Evolutionary conservation across 2,888 invertebrate species (phyloP).

Genomic region (Nematopogon swammerdamellus): DNA sequence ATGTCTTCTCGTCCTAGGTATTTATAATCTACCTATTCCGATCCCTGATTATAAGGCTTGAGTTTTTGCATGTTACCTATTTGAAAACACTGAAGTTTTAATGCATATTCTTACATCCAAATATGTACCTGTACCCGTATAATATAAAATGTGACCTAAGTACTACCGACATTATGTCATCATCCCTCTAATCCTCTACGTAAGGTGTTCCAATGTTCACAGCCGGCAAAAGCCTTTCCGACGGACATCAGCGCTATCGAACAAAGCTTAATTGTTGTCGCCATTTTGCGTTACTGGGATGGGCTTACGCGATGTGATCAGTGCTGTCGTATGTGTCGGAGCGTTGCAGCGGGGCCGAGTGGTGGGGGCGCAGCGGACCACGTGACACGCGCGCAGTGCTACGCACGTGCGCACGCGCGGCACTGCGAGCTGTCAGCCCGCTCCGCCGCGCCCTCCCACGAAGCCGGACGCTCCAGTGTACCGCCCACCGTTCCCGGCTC

Average conservation of each 20-base stretch:
- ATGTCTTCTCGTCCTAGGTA: too few relatives aligned
- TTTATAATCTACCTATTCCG: too few relatives aligned
- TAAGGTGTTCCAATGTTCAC: constrained; percentile 37
- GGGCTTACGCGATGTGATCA: constrained; percentile 72
- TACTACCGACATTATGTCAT: neutral
- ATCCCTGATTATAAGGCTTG: too few relatives aligned
- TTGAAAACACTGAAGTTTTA: too few relatives aligned
- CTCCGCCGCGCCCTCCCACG: constrained; percentile 11
- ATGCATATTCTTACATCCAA: too few relatives aligned
- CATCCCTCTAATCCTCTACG: neutral
- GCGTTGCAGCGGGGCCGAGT: constrained; percentile 31
- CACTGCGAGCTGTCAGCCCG: constrained; percentile 34
- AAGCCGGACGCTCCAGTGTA: constrained; percentile 6
- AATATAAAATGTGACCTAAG: too few relatives aligned
- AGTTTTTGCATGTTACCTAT: too few relatives aligned
- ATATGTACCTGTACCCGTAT: too few relatives aligned
- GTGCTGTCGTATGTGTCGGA: constrained; percentile 43
- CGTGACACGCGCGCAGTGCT: constrained; percentile 19
- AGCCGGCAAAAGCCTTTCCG: constrained; percentile 44
- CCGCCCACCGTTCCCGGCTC: constrained; percentile 14
- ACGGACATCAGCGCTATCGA: constrained; percentile 25
- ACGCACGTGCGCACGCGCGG: constrained; percentile 47
- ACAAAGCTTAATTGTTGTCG: constrained; percentile 59
- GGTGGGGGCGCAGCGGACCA: constrained; percentile 44
- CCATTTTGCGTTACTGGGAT: constrained; percentile 57